A percentile compares a stretch with the other conserved stretches of the same genome.
These are phyloP conservation scores for Tetramorium bicarinatum DNA, from an alignment of 2,888 invertebrate genomes.

Conservation along the genomic window DNA sequence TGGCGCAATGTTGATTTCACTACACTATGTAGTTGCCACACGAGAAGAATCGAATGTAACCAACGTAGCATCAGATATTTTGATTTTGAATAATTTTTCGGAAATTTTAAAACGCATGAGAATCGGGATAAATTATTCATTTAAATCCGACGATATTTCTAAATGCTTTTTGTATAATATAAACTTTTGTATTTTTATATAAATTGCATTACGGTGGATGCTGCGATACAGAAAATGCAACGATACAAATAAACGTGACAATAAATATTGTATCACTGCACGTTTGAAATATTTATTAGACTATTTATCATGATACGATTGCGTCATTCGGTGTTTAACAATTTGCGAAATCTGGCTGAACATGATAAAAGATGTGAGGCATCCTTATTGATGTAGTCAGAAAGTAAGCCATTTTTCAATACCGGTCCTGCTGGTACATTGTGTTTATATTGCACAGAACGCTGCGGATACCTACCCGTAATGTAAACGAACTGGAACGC, in stretches of 20 bases:
- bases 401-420: slow-evolving; percentile 53
- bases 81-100: neutral
- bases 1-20: slow-evolving; percentile 49
- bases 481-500: slow-evolving; percentile 48
- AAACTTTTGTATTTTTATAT: neutral
- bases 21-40: neutral
- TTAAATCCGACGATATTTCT: neutral
- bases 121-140: neutral
- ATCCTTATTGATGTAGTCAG: slow-evolving; percentile 3
- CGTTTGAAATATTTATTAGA: neutral
- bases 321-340: neutral
- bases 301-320: neutral
- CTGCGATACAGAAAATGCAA: neutral
- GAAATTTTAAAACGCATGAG: neutral
- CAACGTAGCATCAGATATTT: slow-evolving; percentile 1
- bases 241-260: neutral
- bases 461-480: slow-evolving; percentile 22
- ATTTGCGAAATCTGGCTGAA: neutral
- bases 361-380: neutral
- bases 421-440: slow-evolving; percentile 33
- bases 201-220: neutral
- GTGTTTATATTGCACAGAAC: slow-evolving; percentile 46
- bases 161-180: neutral
- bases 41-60: slow-evolving; percentile 42
- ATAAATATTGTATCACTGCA: neutral